These are phyloP conservation scores for Gortyna flavago DNA, from an alignment of 2,888 invertebrate genomes.

Conservation along the genomic window DNA sequence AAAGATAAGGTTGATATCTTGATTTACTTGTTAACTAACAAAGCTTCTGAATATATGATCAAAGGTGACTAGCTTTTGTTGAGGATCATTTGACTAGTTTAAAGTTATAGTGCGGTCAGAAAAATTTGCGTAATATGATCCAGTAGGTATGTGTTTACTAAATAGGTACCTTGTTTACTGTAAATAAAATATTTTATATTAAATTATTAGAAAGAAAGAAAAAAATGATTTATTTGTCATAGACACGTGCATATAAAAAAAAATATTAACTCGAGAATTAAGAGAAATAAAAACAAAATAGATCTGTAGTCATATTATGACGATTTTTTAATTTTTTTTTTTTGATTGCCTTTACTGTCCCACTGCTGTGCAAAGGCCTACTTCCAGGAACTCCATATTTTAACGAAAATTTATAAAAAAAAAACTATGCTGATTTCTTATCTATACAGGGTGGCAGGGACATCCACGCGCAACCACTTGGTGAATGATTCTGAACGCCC, in stretches of 20 bases:
- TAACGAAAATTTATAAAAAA: not conserved
- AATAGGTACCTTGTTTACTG: no score
- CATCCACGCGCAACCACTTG: no score
- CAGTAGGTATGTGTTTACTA: not conserved
- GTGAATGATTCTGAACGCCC: no score
- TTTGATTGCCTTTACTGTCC: no score
- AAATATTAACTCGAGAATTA: no score
- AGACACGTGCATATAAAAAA: not conserved
- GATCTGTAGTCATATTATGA: no score
- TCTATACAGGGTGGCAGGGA: no score
- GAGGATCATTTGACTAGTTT: not conserved
- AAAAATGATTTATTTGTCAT: not conserved
- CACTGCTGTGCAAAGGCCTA: no score
- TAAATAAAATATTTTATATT: not conserved
- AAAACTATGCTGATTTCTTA: not conserved
- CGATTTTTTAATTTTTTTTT: no score
- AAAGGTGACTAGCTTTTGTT: constrained; percentile 47
- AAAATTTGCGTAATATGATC: constrained; percentile 6
- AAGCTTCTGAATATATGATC: constrained; percentile 59
- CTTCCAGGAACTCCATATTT: no score
- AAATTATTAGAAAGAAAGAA: not conserved
- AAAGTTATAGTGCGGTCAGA: constrained; percentile 20
- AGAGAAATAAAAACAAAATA: no score
- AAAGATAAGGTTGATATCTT: constrained; percentile 59
- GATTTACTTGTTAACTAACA: constrained; percentile 62